These are phyloP conservation scores for Ptychadena robeensis DNA, from an alignment of 2,797 vertebrate genomes.

Conservation along the genomic window DNA sequence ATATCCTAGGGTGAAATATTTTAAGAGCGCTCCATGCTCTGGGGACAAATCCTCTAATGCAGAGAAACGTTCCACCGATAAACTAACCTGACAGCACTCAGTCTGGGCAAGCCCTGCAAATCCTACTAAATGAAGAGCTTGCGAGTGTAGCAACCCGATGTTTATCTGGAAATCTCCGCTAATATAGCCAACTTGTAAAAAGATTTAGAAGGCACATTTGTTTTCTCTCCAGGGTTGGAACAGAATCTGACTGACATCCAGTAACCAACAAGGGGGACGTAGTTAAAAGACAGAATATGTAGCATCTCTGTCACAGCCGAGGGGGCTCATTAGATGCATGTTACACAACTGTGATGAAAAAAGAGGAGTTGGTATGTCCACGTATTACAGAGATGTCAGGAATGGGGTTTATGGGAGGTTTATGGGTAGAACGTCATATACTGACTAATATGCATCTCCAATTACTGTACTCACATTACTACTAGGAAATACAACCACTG, in stretches of 20 bases:
- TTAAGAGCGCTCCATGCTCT: not conserved
- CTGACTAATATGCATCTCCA: not conserved
- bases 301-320: not conserved
- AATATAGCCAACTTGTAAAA: constrained; percentile 17
- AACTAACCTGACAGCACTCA: not conserved
- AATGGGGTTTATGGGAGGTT: too few relatives aligned
- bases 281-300: not conserved
- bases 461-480: not conserved
- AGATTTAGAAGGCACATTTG: constrained; percentile 49
- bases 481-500: not conserved
- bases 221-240: constrained; percentile 21
- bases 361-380: not conserved
- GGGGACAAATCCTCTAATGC: not conserved
- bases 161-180: constrained; percentile 40
- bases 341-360: not conserved
- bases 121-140: constrained; percentile 29
- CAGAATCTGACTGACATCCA: constrained; percentile 13
- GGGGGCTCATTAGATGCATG: not conserved
- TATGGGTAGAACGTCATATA: not conserved
- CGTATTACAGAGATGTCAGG: not conserved
- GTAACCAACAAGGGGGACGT: not conserved
- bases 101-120: constrained; percentile 4
- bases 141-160: not conserved
- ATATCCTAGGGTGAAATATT: not conserved
- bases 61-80: constrained; percentile 14